Conservation (phyloP, 1,140 invertebrate genomes). For the Drosophila mojavensis region DNA sequence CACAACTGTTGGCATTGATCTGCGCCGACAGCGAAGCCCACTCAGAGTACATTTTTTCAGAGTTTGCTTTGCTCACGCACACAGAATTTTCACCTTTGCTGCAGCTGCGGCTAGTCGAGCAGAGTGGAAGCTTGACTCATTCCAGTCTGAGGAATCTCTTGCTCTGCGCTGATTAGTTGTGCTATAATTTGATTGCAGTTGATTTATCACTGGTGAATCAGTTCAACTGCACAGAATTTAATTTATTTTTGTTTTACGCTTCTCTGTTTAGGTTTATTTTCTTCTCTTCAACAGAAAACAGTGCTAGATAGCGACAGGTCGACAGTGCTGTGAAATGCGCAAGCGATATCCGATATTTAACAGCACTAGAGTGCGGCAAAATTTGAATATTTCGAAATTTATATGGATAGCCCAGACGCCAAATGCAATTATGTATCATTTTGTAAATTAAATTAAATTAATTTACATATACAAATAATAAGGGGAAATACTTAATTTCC, state of each 20-base stretch:
- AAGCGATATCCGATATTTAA: neutral
- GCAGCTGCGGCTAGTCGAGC: neutral
- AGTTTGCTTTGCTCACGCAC: too few species aligned
- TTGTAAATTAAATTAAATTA: too few species aligned
- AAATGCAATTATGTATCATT: too few species aligned
- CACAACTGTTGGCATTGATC: constrained; percentile 87
- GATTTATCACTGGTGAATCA: too few species aligned
- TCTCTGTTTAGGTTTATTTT: constrained; percentile 13
- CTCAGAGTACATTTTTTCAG: constrained; percentile 90
- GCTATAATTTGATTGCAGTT: too few species aligned
- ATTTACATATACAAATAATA: too few species aligned
- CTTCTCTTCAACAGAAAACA: neutral
- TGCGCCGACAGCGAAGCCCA: constrained; percentile 91
- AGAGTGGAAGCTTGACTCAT: neutral
- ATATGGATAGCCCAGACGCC: neutral
- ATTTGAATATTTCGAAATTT: neutral
- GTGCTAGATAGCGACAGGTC: constrained; percentile 2
- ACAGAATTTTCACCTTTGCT: constrained; percentile 14
- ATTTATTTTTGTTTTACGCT: neutral
- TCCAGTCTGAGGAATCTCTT: too few species aligned
- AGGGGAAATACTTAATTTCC: too few species aligned
- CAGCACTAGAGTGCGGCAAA: neutral
- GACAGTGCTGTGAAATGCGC: constrained; percentile 12
- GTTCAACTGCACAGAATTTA: too few species aligned
- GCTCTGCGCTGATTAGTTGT: too few species aligned